phyloP scores from a whole-genome alignment of 2,888 invertebrate genomes.

The Sthenelais limicola region DNA sequence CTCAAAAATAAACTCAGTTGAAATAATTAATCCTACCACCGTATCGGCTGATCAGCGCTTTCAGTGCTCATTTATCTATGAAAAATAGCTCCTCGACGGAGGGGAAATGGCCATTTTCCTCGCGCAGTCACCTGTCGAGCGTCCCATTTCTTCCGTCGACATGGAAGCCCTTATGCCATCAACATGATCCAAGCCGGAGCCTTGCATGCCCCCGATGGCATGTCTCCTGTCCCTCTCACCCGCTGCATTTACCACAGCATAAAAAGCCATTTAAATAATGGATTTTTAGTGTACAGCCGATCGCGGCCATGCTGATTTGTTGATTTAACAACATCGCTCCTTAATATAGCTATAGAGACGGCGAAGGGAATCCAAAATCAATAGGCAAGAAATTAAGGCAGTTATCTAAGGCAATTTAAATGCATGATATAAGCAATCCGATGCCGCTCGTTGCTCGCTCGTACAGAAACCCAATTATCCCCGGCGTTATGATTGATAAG shows the following conservation, averaged over 20 bases:
- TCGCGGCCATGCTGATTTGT: conserved; percentile 29
- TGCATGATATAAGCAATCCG: conserved; percentile 39
- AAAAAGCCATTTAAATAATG: conserved; percentile 37
- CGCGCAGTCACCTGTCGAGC: no score
- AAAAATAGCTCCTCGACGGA: no score
- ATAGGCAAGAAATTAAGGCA: conserved; percentile 30
- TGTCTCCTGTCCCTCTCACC: conserved; percentile 9
- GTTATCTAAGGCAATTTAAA: conserved; percentile 37
- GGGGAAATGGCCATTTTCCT: no score
- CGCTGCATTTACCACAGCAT: conserved; percentile 30
- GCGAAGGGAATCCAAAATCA: conserved; percentile 17
- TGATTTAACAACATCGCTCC: conserved; percentile 37
- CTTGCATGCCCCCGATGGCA: conserved; percentile 14
- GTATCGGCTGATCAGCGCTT: no score
- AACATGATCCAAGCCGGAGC: conserved; percentile 17
- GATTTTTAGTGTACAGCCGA: conserved; percentile 23
- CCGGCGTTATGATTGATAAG: conserved; percentile 36
- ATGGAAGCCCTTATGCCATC: conserved; percentile 11
- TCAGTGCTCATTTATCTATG: no score
- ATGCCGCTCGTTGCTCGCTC: conserved; percentile 18
- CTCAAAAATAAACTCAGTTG: no score
- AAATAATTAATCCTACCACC: no score
- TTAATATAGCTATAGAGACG: conserved; percentile 34
- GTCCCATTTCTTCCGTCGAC: no score
- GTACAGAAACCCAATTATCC: conserved; percentile 25